Base-by-base conservation (phyloP, 2,113 vertebrate species). In the Eudyptes chrysolophus region DNA sequence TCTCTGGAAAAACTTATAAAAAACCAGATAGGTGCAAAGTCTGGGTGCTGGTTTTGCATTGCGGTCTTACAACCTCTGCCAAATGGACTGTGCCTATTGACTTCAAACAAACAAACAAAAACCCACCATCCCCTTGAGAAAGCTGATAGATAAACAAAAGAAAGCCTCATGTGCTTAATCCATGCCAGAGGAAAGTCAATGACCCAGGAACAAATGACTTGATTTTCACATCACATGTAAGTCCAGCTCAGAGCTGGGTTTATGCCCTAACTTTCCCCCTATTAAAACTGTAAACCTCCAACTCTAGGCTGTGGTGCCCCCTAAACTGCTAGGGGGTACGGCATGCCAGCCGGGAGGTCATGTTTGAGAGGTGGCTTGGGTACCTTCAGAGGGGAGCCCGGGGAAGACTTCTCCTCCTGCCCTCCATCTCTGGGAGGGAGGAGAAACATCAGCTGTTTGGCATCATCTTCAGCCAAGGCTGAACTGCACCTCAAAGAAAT, bases 291-390 rank as follows among this genome's bases (percentile, higher is more conserved):
- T 9, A 48, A 69, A 44, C 30, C 36, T 49, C 60, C 30, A 65
- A 0, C 46, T 65, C 20, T 6, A 66, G 52, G 26, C 34, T 44
- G 18, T 25, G 40, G 34, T 80, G 27, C 3, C 22, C 29, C 30
- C 27, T 6, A 3, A 92, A 21, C 15, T 20, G 27, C 27, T 15
- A 4, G 0, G 5, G 9, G n/a, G 4, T 15, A 25, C 1, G 4
- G 21, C 20, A 30, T 52, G 12, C 20, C 44, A 78, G 34, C 27
- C 0, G 0, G 57, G 49, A 60, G 62, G 58, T 46, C 15, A 1
- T 18, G 32, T 32, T 20, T 75, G 44, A 54, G 42, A 54, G 20
- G 22, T 49, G 49, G 11, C 36, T 77, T 58, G 34, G 60, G 52
- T 9, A 48, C 5, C 24, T 72, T 60, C 64, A 24, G 62, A 70